phyloP scores from a whole-genome alignment of 2,113 vertebrate species.

The Cryptotis parvus region DNA sequence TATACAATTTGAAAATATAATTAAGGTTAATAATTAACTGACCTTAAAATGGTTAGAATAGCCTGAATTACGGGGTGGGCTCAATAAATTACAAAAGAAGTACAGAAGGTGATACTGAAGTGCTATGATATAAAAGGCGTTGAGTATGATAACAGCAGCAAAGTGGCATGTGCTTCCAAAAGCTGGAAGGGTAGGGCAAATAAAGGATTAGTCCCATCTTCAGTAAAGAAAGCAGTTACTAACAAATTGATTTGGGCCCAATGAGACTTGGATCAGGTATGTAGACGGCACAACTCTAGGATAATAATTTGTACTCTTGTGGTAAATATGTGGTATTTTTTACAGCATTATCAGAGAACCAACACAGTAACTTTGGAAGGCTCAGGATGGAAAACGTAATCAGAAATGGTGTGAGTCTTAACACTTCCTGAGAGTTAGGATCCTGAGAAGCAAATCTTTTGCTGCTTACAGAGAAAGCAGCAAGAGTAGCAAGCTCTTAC shows the following conservation, averaged over 20 bases:
- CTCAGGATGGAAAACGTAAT: neutral
- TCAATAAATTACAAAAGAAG: neutral
- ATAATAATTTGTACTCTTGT: neutral
- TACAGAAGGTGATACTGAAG: neutral
- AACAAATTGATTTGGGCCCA: neutral
- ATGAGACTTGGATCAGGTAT: neutral
- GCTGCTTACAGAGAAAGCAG: neutral
- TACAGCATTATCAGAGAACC: neutral
- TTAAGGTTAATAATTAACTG: neutral
- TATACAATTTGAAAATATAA: neutral
- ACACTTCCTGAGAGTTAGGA: neutral
- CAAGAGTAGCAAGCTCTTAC: neutral
- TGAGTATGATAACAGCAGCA: neutral
- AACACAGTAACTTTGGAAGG: neutral
- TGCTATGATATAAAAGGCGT: neutral
- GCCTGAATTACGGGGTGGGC: neutral
- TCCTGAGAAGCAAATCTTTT: neutral
- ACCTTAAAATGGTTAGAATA: neutral
- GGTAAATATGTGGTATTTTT: neutral
- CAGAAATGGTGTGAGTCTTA: neutral
- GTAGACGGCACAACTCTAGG: neutral
- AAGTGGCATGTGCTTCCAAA: neutral
- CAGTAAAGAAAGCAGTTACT: neutral
- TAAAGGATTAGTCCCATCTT: neutral
- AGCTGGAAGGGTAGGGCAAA: neutral